Base-by-base conservation (phyloP, 2,888 invertebrate species). In the Catocala fraxini region DNA sequence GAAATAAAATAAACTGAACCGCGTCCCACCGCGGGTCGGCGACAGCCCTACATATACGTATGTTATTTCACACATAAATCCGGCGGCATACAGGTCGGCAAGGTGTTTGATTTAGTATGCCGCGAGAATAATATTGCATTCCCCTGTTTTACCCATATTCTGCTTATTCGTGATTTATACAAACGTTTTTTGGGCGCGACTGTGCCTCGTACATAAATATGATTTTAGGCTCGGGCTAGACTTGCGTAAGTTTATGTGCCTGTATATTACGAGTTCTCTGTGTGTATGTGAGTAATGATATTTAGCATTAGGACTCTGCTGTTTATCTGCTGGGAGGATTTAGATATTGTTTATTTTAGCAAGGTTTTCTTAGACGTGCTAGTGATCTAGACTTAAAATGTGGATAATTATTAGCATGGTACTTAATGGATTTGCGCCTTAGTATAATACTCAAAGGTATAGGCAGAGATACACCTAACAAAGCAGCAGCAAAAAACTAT, bases 61-160 rank as follows among this genome's bases (percentile, higher is more conserved):
- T 75, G 81, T 77, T 81, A 70, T 71, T 82, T 81, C 80, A 68
- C 75, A 79, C 80, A 79, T 82, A 82, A 81, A 82, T 81, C 73
- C 72, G 54, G 65, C 67, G 70, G 56, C 72, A 69, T 68, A 70
- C 64, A 67, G 74, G 74, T 67, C 70, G 64, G 71, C 65, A 62
- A 77, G 77, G 75, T 75, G 72, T 77, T 74, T 83, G 84, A 84
- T 83, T 83, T 84, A 84, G 63, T 77, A 73, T 70, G 65, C 74
- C 68, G 51, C 62, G 71, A 63, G 75, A 76, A 77, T 80, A 77
- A 79, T 77, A 79, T 77, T 80, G 76, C 80, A 76, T 75, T 80
- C 76, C 71, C 72, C 67, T 71, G 74, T 75, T 76, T 76, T 74
- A 71, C 70, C 61, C 66, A 65, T 67, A 70, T 69, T 71, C 67